Conservation (phyloP, 2,113 vertebrate species). For the Anolis sagrei region DNA sequence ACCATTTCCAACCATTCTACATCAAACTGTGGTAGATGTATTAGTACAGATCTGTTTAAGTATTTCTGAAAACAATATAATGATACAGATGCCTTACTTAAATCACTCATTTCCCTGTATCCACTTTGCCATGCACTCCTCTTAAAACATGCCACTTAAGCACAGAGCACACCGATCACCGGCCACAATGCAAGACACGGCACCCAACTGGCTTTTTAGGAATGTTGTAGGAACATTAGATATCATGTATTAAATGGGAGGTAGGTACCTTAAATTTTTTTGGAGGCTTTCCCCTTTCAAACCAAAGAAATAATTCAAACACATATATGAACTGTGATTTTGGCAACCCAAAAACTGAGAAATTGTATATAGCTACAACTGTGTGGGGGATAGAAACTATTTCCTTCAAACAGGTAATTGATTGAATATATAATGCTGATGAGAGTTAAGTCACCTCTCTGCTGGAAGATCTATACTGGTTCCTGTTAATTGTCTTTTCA, state of each 20-base stretch:
- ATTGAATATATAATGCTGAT: neutral
- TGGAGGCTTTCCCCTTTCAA: neutral
- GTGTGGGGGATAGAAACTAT: neutral
- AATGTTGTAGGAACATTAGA: too few species aligned
- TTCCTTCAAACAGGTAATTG: neutral
- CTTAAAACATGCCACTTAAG: too few species aligned
- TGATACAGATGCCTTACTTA: neutral
- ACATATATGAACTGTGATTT: too few species aligned
- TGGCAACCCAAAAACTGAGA: neutral
- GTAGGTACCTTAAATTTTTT: neutral
- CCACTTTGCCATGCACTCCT: too few species aligned
- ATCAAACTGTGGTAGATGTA: neutral
- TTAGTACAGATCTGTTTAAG: neutral
- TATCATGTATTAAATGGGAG: neutral
- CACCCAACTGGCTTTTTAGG: neutral
- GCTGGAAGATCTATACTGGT: neutral
- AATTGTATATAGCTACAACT: neutral
- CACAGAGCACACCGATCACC: neutral
- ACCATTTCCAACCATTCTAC: too few species aligned
- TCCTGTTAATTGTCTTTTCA: neutral
- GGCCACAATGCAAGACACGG: neutral
- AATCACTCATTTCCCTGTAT: neutral
- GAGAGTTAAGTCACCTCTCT: too few species aligned
- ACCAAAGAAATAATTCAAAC: neutral
- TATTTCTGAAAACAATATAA: neutral